phyloP scores from a whole-genome alignment of 2,888 invertebrate species.

The Hypena proboscidalis region DNA sequence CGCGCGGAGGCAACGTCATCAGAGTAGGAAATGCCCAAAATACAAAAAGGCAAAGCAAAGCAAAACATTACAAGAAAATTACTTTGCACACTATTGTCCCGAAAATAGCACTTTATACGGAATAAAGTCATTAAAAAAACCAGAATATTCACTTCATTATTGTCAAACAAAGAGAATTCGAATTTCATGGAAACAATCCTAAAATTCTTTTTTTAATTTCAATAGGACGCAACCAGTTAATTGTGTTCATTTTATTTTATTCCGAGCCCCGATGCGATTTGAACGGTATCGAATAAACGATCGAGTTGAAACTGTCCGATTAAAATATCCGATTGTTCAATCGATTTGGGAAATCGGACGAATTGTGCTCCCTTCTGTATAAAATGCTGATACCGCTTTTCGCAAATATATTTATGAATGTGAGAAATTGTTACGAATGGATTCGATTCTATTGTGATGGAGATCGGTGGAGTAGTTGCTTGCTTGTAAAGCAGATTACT shows the following conservation, averaged over 20 bases:
- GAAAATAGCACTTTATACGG: no score
- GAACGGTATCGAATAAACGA: constrained; percentile 31
- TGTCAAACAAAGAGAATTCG: constrained; percentile 4
- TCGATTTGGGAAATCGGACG: constrained; percentile 40
- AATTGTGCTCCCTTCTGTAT: constrained; percentile 23
- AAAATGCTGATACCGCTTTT: constrained; percentile 14
- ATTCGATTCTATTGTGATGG: constrained; percentile 3
- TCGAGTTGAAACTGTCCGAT: constrained; percentile 37
- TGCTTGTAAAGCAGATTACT: no score
- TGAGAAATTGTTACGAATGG: constrained; percentile 5
- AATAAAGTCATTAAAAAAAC: no score
- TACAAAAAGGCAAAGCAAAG: no score
- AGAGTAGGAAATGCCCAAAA: no score
- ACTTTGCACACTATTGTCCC: no score
- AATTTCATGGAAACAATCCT: neutral
- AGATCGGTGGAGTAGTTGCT: neutral
- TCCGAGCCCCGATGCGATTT: constrained; percentile 23
- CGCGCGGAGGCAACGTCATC: no score
- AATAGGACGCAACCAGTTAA: constrained; percentile 25
- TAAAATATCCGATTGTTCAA: constrained; percentile 50
- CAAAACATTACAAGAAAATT: no score
- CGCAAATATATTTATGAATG: constrained; percentile 13
- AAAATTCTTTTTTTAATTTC: constrained; percentile 28
- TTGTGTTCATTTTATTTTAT: constrained; percentile 34
- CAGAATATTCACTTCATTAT: no score